These are phyloP conservation scores for Danio albolineatus DNA, from an alignment of 2,797 vertebrate genomes.

Conservation along the genomic window DNA sequence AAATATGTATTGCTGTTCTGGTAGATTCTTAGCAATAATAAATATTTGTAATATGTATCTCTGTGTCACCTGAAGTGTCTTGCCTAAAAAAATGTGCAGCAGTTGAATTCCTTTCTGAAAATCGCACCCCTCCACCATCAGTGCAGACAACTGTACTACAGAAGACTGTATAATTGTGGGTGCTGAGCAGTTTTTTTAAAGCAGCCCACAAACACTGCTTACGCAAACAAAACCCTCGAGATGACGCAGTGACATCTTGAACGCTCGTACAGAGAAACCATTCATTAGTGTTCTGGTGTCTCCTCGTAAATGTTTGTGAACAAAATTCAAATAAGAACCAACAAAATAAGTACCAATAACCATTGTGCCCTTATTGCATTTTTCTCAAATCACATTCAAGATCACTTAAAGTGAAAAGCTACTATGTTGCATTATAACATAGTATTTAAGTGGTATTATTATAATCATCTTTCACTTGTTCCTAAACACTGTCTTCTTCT, in stretches of 20 bases:
- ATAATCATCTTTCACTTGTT: too few species aligned
- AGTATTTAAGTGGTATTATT: not conserved
- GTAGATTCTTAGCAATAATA: too few species aligned
- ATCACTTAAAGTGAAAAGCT: too few species aligned
- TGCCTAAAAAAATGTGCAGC: constrained; percentile 5
- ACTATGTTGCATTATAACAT: not conserved
- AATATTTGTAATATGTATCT: too few species aligned
- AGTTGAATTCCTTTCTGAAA: constrained; percentile 2
- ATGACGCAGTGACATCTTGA: constrained; percentile 3
- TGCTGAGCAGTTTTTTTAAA: not conserved
- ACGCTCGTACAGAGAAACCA: not conserved
- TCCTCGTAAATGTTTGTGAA: not conserved
- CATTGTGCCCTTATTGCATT: not conserved
- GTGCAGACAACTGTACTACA: not conserved
- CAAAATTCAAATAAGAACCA: too few species aligned
- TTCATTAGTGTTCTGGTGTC: not conserved
- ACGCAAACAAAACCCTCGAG: constrained; percentile 14
- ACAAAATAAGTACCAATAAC: not conserved
- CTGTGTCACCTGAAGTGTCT: too few species aligned
- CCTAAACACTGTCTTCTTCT: too few species aligned
- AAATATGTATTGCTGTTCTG: too few species aligned
- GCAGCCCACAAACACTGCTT: constrained; percentile 28
- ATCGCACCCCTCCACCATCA: not conserved
- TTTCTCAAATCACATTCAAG: too few species aligned
- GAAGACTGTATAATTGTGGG: not conserved